Conservation (phyloP, 2,797 vertebrate genomes). For the Syngnathus acus region DNA sequence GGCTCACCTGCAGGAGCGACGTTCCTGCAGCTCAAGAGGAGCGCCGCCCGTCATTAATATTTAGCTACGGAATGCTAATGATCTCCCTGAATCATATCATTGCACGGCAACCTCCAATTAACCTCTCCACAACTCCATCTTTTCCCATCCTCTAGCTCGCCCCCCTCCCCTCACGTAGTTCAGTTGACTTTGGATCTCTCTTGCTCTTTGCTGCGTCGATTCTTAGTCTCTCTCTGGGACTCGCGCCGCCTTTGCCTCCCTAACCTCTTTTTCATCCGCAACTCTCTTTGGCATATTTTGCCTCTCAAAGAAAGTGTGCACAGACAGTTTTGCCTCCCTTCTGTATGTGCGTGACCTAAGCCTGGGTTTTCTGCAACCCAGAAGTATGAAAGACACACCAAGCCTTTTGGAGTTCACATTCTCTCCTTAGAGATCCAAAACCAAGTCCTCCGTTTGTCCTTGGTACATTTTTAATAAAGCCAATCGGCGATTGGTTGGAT, state of each 20-base stretch:
- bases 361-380: constrained; percentile 28
- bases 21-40: constrained; percentile 43
- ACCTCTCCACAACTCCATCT: constrained; percentile 48
- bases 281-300: constrained; percentile 55
- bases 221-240: constrained; percentile 47
- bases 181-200: constrained; percentile 22
- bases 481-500: constrained; percentile 56
- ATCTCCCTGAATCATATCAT: constrained; percentile 64
- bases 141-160: constrained; percentile 1
- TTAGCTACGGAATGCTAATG: constrained; percentile 66
- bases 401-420: constrained; percentile 49
- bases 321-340: constrained; percentile 29
- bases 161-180: constrained; percentile 7
- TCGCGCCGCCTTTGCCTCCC: constrained; percentile 43
- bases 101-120: constrained; percentile 67
- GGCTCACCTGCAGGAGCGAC: constrained; percentile 45
- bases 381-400: constrained; percentile 49
- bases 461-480: constrained; percentile 68
- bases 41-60: constrained; percentile 63
- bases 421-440: constrained; percentile 36
- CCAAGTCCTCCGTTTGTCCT: constrained; percentile 57
- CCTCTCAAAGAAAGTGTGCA: constrained; percentile 46
- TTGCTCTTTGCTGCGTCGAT: constrained; percentile 10
- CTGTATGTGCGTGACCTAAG: constrained; percentile 6
- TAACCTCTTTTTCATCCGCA: constrained; percentile 59